Base-by-base conservation (phyloP, 2,113 vertebrate genomes). In the Cynocephalus volans region DNA sequence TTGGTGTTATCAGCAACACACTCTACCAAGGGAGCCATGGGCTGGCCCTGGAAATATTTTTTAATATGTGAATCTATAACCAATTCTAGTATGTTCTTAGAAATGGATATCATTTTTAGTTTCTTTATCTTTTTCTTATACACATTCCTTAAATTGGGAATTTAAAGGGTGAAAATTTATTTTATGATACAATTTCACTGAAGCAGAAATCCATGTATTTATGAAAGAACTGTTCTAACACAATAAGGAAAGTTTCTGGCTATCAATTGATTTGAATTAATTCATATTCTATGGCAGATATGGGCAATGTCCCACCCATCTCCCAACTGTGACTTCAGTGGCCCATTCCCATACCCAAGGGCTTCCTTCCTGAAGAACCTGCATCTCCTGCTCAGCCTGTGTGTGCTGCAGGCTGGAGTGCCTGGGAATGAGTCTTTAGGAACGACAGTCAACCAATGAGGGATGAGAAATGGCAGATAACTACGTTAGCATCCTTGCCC, bases 131-230 rank as follows among this genome's bases (percentile, higher is more conserved):
- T 19, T 85, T 26, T 60, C 23, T 26, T 52, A 45, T 23, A 64
- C 85, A 41, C 13, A 31, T 85, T 95, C 33, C 48, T 88, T 90
- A 90, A 89, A 76, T 82, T 65, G 70, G 17, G 6, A 97, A 73
- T 88, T 88, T 92, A 94, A 94, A 92, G 23, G 15, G 17, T 87
- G 48, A 97, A 96, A 81, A 84, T 60, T 90, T 91, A 80, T 81
- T 95, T 94, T 70, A 88, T 48, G 50, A 64, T 33, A 69, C 17
- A 79, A 36, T 94, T 94, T 97, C 56, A 81, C 62, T 56, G 45
- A 79, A 77, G 50, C 31, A 87, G 58, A 93, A 87, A 82, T 84
- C 28, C 36, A 75, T 52, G 76, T 86, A 60, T 88, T 96, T 88
- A 77, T 85, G 12, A 84, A 93, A 87, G 12, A 73, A 13, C 50